Evolutionary conservation across 2,113 vertebrate species (phyloP), one percentile per base, ranked within the genome.

Genomic region (Pteronura brasiliensis): DNA sequence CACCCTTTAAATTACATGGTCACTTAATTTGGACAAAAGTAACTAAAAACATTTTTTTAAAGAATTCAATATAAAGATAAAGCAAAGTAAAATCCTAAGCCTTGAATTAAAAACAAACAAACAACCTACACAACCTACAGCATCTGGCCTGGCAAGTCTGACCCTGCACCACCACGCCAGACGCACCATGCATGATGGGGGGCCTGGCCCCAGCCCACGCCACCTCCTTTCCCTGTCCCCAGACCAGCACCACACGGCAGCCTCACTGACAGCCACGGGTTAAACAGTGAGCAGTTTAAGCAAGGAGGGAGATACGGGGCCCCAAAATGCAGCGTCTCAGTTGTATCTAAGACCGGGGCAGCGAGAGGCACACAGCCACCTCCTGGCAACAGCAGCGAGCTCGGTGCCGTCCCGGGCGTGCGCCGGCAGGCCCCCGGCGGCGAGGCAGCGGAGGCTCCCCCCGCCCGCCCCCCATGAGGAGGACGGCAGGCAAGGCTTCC

Each of bases 341-440:
- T 57, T 47, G 44, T 18, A 25, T n/a, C 7, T 14, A 47, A 42
- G 76, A 74, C 59, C 57, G 59, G 61, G 34, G 31, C 25, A 17
- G 21, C 20, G 31, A 17, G 49, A 31, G 65, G 61, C 21, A 31
- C 76, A 55, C 67, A n/a, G 67, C 89, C 23, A 20, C 88, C 63
- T 59, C 57, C 57, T 59, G 59, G 59, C 59, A 61, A 12, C 61
- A 7, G 27, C 57, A n/a, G 94, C 61, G 15, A 2, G 42, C 36
- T 3, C 5, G 14, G 67, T 4, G 88, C 91, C 27, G 71, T 13
- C 61, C 61, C 1, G 23, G 97, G 95, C 97, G 15, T 92, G 98
- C 88, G 34, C 42, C 0, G 0, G 90, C 98, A 98, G 91, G 95
- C 84, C 72, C 88, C 97, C 4, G 47, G 47, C 25, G 63, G 74